Evolutionary conservation across 2,888 invertebrate genomes (phyloP), one percentile per base, ranked within the genome.

Genomic region (Plebejus melissa): DNA sequence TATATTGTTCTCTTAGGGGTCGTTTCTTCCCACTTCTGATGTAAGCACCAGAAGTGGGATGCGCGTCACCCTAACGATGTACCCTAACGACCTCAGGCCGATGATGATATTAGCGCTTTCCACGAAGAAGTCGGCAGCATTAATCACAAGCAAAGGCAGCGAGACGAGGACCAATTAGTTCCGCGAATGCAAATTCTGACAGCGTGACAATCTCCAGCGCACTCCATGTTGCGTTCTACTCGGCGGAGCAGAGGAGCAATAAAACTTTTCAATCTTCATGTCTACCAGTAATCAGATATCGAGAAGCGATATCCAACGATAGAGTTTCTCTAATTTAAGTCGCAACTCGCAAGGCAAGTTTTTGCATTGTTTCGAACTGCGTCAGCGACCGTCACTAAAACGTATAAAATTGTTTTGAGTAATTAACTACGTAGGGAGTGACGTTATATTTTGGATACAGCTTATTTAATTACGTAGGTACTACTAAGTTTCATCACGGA

Each of bases 221-320:
- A 65, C 60, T 9, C 65, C 65, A 65, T 65, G 65, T 65, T 32
- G 65, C 65, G 65, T 65, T 65, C 65, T 65, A 65, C 65, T 65
- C 13, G 32, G 65, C 6, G 11, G 65, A 65, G 65, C 65, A 65
- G 36, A 65, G 32, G 32, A 65, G 65, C 13, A 65, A 65, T 65
- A 65, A 32, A 65, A 16, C 13, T 58, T 36, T 36, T 65, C 13
- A 65, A 65, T 36, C 5, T 65, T 65, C 58, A 28, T 60, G 28
- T 60, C 32, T 36, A 65, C 65, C 65, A 13, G 65, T 65, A 32
- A 65, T 65, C 65, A 36, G 36, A 65, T 65, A 65, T 65, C 65
- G 32, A 65, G 13, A 65, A 5, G 32, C 13, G 32, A 65, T 65
- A 65, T 65, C 32, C 13, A 36, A 36, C 65, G 32, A 65, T 36